Base-by-base conservation (phyloP, 1,140 invertebrate species). In the Pogonognathellus flavescens region DNA sequence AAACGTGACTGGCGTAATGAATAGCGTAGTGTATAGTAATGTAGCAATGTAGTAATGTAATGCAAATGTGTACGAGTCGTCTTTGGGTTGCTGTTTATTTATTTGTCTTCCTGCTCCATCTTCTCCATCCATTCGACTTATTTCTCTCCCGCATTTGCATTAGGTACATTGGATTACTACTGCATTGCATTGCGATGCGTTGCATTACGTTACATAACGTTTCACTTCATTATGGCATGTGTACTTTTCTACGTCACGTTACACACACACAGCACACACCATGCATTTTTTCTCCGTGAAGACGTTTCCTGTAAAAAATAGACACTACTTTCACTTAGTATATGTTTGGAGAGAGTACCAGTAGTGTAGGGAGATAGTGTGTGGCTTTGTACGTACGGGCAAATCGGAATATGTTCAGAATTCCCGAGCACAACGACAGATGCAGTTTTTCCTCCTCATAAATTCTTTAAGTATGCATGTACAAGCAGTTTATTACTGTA, bases 401-500 rank as follows among this genome's bases (percentile, higher is more conserved):
- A 41, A 41, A 41, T 41, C 31, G 31, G 31, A 41, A 41, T 41
- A 41, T 6, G 31, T 6, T 76, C 31, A 76, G 70, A 76, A 76
- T 76, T 76, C 70, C n/a, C 70, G 70, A 76, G 70, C 41, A 25
- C 13, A 76, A 31, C 25, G 70, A 76, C 70, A 76, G 70, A 76
- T 76, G 70, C 70, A 76, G 31, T 76, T 76, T 76, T 76, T 76
- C 41, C 70, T 76, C 41, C 41, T 76, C 70, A 76, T 76, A 76
- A 76, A 76, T 76, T 76, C 70, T 76, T 76, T 76, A 76, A 76
- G 31, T 66, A 66, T 76, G 70, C 31, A 49, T 76, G 70, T 76
- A 76, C 70, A 76, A 50, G 70, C 70, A 76, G 70, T 76, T 76
- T 76, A 76, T 76, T 49, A 76, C 70, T 76, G 70, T 76, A 76